Evolutionary conservation across 2,888 invertebrate genomes (phyloP), one percentile per base, ranked within the genome.

Genomic region (Morpho deidamia): DNA sequence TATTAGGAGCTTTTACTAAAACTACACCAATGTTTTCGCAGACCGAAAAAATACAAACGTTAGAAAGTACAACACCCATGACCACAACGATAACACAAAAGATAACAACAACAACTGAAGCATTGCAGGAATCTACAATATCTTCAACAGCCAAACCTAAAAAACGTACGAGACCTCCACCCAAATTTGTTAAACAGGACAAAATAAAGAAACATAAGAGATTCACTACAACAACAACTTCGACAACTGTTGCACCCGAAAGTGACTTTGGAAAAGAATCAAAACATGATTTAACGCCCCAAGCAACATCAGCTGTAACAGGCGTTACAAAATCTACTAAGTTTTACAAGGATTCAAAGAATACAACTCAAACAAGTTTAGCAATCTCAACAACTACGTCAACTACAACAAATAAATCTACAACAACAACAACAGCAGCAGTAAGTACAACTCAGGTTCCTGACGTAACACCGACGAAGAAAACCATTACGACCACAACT

Each of bases 191-290:
- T 8, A 83, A 83, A 65, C 67, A 74, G 53, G 78, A 78, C 10
- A 85, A 82, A 67, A 60, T 73, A 7, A 86, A 80, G 60, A 90
- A 90, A 63, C 81, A 83, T 55, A 84, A 86, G 65, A 78, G 86
- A 33, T 63, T 82, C 5, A 81, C 77, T 8, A 72, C 76, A 70
- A 60, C 66, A 10, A 68, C 65, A 10, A 67, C 67, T 60, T 76
- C 83, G 11, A 64, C 80, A n/a, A 80, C 76, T 12, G 69, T 63
- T 56, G 66, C 69, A 39, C 61, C 67, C 51, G 63, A 63, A 52
- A 73, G 76, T 71, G 65, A 69, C 35, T 60, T 63, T 41, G 58
- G 58, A 51, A 71, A 75, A 70, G 71, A 78, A 73, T 70, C 73
- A 57, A 57, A 64, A 58, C 73, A 68, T 49, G 87, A 88, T 65